These are phyloP conservation scores for Eupeodes luniger DNA, from an alignment of 2,888 invertebrate genomes.

Conservation along the genomic window DNA sequence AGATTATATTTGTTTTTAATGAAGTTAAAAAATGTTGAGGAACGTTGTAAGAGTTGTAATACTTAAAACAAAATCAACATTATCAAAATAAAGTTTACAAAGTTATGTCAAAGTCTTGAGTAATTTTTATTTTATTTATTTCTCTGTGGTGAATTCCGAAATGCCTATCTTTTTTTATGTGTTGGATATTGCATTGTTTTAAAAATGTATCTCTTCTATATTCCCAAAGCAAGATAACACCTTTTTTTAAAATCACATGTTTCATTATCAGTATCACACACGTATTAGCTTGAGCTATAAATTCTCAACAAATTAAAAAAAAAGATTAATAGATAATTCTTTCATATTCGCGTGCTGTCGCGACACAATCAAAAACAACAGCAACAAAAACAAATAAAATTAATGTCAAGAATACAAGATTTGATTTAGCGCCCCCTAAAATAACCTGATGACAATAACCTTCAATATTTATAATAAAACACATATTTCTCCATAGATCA, in stretches of 20 bases:
- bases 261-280: conserved; percentile 10
- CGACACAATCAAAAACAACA: conserved; percentile 5
- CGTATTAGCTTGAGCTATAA: background rate
- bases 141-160: no score
- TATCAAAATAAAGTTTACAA: no score
- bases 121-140: no score
- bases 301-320: background rate
- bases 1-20: no score
- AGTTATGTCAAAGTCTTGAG: no score
- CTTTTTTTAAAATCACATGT: conserved; percentile 13
- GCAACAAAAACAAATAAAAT: conserved; percentile 11
- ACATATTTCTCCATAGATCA: conserved; percentile 30
- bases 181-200: no score
- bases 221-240: conserved; percentile 6
- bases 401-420: conserved; percentile 60
- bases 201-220: background rate
- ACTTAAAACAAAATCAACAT: no score
- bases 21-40: no score
- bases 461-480: conserved; percentile 5
- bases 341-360: conserved; percentile 25
- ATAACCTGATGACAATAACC: conserved; percentile 8
- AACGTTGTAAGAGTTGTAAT: no score
- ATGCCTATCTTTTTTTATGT: no score
- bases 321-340: background rate
- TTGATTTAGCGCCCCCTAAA: conserved; percentile 17